A percentile compares a stretch with the other conserved stretches of the same genome.
These are phyloP conservation scores for Scolanthus callimorphus DNA, from an alignment of 92 coral and sea anemone species.

Conservation along the genomic window DNA sequence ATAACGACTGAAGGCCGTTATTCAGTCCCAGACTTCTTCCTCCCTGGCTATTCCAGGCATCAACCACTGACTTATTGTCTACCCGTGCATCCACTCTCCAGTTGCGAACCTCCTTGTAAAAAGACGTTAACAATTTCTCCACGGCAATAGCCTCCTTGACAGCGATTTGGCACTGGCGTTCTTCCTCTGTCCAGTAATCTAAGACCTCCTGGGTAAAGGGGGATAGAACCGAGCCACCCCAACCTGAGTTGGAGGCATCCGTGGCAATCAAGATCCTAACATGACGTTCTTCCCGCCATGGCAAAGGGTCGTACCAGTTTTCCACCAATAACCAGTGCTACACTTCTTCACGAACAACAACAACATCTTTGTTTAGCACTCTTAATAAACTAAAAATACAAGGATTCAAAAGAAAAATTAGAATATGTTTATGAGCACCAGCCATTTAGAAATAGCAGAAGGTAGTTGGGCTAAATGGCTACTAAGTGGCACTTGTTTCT, in stretches of 20 bases:
- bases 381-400: no score
- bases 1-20: conserved; percentile 1
- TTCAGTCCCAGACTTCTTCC: conserved; percentile 7
- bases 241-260: conserved; percentile 40
- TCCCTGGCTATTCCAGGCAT: conserved; percentile 45
- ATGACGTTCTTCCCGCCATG: conserved; percentile 23
- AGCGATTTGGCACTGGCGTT: conserved; percentile 24
- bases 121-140: conserved; percentile 19
- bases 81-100: conserved; percentile 36
- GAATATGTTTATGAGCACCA: no score
- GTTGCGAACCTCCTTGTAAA: conserved; percentile 13
- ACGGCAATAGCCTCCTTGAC: conserved; percentile 47
- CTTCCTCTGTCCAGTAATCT: conserved; percentile 33
- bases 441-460: no score
- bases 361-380: no score
- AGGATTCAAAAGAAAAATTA: no score
- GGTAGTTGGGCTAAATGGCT: no score
- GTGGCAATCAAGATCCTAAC: conserved; percentile 33
- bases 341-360: conserved; percentile 29
- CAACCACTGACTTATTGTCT: no score
- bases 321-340: conserved; percentile 38
- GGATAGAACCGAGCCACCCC: conserved; percentile 21
- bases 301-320: conserved; percentile 13
- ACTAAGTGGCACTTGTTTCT: conserved; percentile 15
- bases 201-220: conserved; percentile 8